phyloP scores from a whole-genome alignment of 1,140 invertebrate genomes.

The Pomacea maculata region DNA sequence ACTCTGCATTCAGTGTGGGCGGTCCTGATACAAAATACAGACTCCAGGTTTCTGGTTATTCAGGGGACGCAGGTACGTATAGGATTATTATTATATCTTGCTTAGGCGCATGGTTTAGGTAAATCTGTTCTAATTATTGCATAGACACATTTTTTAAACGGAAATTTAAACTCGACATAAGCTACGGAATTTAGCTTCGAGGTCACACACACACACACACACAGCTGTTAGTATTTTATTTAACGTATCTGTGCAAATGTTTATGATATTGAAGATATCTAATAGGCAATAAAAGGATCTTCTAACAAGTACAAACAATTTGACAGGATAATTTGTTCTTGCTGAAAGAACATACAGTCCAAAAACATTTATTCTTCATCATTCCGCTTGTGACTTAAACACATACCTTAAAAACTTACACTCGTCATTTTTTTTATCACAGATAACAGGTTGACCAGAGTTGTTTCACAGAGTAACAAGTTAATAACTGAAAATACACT shows the following conservation, averaged over 20 bases:
- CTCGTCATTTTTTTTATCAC: neutral
- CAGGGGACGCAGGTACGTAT: slow-evolving; percentile 61
- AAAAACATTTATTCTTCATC: too few relatives aligned
- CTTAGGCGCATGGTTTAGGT: too few relatives aligned
- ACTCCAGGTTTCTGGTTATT: slow-evolving; percentile 22
- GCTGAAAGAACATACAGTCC: too few relatives aligned
- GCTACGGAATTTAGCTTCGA: neutral
- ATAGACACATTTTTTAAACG: neutral
- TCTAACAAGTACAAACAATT: too few relatives aligned
- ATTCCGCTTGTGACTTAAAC: too few relatives aligned
- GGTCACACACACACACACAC: neutral
- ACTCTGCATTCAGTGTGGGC: slow-evolving; percentile 25
- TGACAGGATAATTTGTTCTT: too few relatives aligned
- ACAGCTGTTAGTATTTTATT: neutral
- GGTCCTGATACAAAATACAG: slow-evolving; percentile 15
- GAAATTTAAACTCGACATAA: neutral
- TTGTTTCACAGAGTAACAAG: neutral
- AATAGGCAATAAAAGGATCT: too few relatives aligned
- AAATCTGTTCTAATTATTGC: too few relatives aligned
- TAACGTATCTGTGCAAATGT: neutral
- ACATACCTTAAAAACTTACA: too few relatives aligned
- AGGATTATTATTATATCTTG: neutral
- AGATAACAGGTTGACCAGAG: neutral
- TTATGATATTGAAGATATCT: neutral
- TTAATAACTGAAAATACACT: neutral